Base-by-base conservation (phyloP, 2,113 vertebrate genomes). In the Gavialis gangeticus region DNA sequence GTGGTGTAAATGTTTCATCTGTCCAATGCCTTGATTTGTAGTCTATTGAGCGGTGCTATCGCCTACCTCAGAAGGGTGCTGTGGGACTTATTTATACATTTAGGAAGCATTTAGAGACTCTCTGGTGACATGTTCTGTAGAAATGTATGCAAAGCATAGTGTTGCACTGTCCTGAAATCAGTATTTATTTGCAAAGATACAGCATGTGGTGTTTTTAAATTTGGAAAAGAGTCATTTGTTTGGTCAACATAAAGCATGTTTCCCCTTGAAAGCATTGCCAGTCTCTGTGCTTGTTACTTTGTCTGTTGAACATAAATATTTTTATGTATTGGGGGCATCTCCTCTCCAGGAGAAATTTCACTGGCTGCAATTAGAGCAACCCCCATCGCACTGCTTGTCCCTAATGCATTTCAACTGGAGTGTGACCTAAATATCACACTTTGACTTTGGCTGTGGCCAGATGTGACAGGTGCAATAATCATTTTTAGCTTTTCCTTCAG, bases 361-460 rank as follows among this genome's bases (percentile, higher is more conserved):
- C 67, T 21, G 67, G 54, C 85, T 91, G 82, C 81, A 0, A 0
- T 1, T 10, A 8, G 37, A 1, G 0, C 5, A 63, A 37, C 11
- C 25, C 34, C 56, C 10, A 24, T 60, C 46, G 88, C 88, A 1
- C 1, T 5, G 80, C 57, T 54, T 75, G 58, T 67, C 69, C 80
- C 1, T 22, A 64, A 73, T 3, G 24, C 54, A 6, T 1, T 12
- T 24, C 15, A 5, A 24, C 57, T 67, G 0, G 2, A 75, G 18
- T 0, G 13, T 69, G 59, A 67, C 5, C 75, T 1, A 3, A 81
- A 79, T 2, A 27, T 3, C 34, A 67, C 1, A 0, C 0, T 46
- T 55, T 54, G 28, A 62, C 3, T 1, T 22, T 1, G 5, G 17
- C 0, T 3, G 2, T 15, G n/a, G 18, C 28, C 0, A 3, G 84